Evolutionary conservation across 92 coral and sea anemone genomes (phyloP), one percentile per base, ranked within the genome.

Genomic region (Parazoanthus darwini): DNA sequence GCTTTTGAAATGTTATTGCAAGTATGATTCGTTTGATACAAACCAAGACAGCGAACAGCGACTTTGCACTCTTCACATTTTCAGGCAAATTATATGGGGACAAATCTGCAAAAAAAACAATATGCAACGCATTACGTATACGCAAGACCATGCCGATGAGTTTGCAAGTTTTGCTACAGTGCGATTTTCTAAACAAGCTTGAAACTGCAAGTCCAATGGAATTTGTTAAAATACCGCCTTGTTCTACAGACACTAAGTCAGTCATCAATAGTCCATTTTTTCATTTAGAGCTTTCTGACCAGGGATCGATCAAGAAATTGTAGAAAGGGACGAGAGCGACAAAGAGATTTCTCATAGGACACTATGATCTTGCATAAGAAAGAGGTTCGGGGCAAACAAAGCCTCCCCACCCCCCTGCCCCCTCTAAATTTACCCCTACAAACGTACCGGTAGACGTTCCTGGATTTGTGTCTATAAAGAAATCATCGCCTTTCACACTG

Each of bases 401-500:
- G 58, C 42, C 77, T 73, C 16, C 43, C 35, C 77, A 33, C 16
- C 23, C 20, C 14, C 51, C 68, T 16, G 7, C 25, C 25, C 25
- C 51, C 58, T 51, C 58, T 10, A 51, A 51, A 51, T 63, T 11
- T 20, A 63, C 5, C 68, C 68, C 25, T 16, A 63, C 25, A 63
- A 63, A 63, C 68, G 70, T 63, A 73, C 77, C 77, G 11, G 77
- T 15, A 29, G 66, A 25, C 23, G 42, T 85, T 46, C 67, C 82
- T 48, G 93, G 93, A 42, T 82, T 90, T 35, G 95, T 90, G 84
- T 93, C 94, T 46, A 93, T 91, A 36, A 95, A 95, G 83, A 95
- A 95, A 86, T 95, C 98, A 81, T 95, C 98, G 14, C 75, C 91
- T 15, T 48, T 74, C 18, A 91, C 36, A 14, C 36, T 58, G 81